Base-by-base conservation (phyloP, 2,113 vertebrate species). In the Bothrops jararaca region DNA sequence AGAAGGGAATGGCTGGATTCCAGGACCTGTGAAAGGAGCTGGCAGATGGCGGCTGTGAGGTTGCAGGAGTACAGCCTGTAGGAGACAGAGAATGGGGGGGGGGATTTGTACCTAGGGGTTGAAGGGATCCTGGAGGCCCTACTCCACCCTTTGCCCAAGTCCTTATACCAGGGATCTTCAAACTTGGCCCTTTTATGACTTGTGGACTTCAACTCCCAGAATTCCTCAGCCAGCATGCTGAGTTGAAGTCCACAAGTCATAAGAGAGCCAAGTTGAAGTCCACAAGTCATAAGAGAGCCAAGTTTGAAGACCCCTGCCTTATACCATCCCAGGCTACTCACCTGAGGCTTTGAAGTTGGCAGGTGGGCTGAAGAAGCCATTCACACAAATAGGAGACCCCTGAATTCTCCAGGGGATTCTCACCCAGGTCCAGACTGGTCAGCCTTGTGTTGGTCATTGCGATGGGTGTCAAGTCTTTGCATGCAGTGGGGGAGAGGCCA, bases 11-110 rank as follows among this genome's bases (percentile, higher is more conserved):
- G 48, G 11, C 34, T 48, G 1, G 90, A 88, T 10, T 39, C 86
- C 58, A 93, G 85, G 64, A 91, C 2, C 26, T 1, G 6, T 0
- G 90, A 87, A n/a, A 94, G 86, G 50, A 11, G 29, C 92, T 8
- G 48, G 26, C 93, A 94, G 6, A 48, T 29, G 0, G 50, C 64
- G 64, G 89, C 90, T 1, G 93, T 93, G 39, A 94, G 86, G 12
- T 86, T 85, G 58, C 91, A 91, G 48, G 15, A 10, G 7, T 24
- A 48, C 54, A 94, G 7, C 92, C 93, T 94, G 86, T 20, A 11
- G 15, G 53, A 50, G 80, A 54, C 2, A 7, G 13, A n/a, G 24
- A 64, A n/a, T 64, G 3, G 22, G 7, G 2, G 11, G 26, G 18
- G 10, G 42, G 12, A 53, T 23, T 74, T 69, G 64, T 29, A 3